Conservation (phyloP, 2,113 vertebrate species). For the Amphiprion ocellaris region DNA sequence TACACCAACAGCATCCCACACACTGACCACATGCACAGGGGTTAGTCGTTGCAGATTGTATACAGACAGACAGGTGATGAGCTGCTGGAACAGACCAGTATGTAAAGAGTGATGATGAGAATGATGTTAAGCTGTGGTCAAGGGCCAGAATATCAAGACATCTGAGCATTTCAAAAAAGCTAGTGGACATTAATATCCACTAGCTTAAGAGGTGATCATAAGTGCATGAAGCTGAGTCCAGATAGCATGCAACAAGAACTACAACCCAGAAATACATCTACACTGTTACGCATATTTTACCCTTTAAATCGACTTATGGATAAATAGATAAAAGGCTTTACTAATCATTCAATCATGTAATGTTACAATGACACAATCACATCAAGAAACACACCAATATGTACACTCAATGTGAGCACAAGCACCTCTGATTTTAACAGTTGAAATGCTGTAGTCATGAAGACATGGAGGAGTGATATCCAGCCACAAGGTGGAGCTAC, state of each 20-base stretch:
- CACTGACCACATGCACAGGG: conserved; percentile 5
- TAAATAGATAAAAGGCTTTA: not conserved
- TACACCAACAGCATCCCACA: conserved; percentile 21
- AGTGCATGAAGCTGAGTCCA: not conserved
- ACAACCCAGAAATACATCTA: not conserved
- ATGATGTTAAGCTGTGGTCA: not conserved
- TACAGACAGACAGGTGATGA: conserved; percentile 28
- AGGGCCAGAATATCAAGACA: not conserved
- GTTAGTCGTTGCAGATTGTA: conserved; percentile 2
- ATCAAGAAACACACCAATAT: not conserved
- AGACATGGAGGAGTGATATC: not conserved
- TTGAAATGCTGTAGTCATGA: not conserved
- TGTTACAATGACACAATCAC: no score
- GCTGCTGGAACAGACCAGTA: conserved; percentile 5
- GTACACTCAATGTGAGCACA: not conserved
- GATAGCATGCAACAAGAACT: not conserved
- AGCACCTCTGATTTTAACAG: not conserved
- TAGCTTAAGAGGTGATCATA: not conserved
- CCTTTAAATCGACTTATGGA: not conserved
- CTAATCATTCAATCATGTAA: not conserved
- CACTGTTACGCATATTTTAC: not conserved
- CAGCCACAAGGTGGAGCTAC: conserved; percentile 78
- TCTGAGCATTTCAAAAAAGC: not conserved
- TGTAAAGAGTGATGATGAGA: conserved; percentile 16
- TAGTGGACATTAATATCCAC: not conserved